Percentiles rank a stretch among this genome's conserved stretches.
phyloP scores from a whole-genome alignment of 2,888 invertebrate genomes.

The Metallyticus violacea region DNA sequence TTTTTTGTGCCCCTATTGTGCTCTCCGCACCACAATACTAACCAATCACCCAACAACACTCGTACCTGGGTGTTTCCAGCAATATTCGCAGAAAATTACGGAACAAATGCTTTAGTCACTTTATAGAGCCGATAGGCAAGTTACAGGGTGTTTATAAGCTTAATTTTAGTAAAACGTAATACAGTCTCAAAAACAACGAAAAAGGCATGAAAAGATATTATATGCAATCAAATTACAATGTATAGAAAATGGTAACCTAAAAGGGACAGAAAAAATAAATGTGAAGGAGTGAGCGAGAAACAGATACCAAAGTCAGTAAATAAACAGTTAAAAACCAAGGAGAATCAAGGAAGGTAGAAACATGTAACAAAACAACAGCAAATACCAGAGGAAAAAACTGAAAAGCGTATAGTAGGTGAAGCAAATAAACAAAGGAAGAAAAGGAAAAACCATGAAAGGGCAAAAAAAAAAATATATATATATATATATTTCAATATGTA shows the following conservation, averaged over 20 bases:
- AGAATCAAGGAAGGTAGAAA: no score
- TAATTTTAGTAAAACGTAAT: neutral
- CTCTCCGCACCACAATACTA: neutral
- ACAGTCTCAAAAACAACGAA: neutral
- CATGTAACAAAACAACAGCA: no score
- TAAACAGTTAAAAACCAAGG: no score
- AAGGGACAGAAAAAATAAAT: neutral
- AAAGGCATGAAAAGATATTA: neutral
- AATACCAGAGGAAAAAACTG: no score
- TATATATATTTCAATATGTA: no score
- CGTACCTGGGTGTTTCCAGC: neutral
- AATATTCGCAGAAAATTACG: neutral
- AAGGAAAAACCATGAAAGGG: no score
- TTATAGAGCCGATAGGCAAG: neutral
- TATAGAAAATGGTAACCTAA: neutral
- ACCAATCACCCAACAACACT: neutral
- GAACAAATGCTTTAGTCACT: neutral
- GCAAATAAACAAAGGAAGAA: no score
- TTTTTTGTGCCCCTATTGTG: no score
- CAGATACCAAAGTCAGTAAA: no score
- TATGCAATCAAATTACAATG: neutral
- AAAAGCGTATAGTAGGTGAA: no score
- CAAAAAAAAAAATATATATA: no score
- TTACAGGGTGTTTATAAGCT: neutral
- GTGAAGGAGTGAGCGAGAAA: no score